phyloP scores from a whole-genome alignment of 2,888 invertebrate genomes.

The Lymantria dispar region DNA sequence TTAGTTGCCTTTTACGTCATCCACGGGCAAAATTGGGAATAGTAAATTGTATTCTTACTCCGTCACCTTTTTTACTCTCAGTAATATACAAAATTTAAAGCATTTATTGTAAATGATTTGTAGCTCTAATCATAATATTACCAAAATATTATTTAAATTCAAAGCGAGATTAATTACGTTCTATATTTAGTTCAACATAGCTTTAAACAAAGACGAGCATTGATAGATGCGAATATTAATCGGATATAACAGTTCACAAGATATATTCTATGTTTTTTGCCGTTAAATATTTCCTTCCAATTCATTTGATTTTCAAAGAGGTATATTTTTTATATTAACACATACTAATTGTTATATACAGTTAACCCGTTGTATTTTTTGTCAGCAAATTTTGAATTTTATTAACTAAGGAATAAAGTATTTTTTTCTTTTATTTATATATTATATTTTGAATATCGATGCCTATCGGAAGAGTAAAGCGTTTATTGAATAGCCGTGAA shows the following conservation, averaged over 20 bases:
- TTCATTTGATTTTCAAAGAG: conserved; percentile 40
- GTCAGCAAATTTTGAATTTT: conserved; percentile 1
- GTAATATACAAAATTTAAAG: no score
- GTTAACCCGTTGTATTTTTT: background rate
- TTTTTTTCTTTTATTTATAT: conserved; percentile 13
- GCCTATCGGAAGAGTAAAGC: conserved; percentile 64
- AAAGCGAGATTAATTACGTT: conserved; percentile 4
- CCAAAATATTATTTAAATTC: background rate
- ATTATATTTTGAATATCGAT: conserved; percentile 41
- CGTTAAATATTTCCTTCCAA: conserved; percentile 28
- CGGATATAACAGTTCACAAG: conserved; percentile 4
- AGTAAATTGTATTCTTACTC: no score
- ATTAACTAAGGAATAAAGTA: conserved; percentile 13
- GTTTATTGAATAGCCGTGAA: conserved; percentile 74
- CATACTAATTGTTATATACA: background rate
- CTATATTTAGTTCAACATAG: conserved; percentile 11
- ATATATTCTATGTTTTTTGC: conserved; percentile 18
- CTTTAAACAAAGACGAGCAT: conserved; percentile 19
- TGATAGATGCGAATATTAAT: conserved; percentile 23
- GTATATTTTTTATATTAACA: conserved; percentile 14
- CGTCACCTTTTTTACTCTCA: no score
- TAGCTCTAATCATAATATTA: no score
- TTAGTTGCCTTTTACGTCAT: no score
- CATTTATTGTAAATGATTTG: no score
- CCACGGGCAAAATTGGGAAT: no score